Evolutionary conservation across 2,113 vertebrate species (phyloP), one percentile per base, ranked within the genome.

Genomic region (Brachionichthys hirsutus): DNA sequence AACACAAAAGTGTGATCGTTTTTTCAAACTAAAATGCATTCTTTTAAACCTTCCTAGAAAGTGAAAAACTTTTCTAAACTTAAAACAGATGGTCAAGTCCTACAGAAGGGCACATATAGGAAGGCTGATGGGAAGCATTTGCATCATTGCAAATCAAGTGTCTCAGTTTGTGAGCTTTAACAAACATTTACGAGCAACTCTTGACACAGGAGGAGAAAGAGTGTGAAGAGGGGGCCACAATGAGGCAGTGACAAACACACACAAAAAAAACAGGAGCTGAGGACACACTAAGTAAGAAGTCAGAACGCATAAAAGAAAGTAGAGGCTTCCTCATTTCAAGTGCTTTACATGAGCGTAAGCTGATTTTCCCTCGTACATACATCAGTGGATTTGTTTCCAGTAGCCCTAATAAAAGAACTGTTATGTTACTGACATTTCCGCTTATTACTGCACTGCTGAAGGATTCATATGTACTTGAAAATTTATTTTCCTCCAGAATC

Each of bases 361-460:
- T 38, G 36, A 38, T 10, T 38, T 38, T 38, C 36, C 36, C 6
- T 38, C 36, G 9, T 38, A 38, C 36, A 38, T 12, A 38, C 36
- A 38, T 10, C 36, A 38, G 24, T 30, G 24, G 36, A 81, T 87
- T 87, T 89, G 80, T 89, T 89, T 82, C 83, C 78, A 81, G 77
- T 85, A 76, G 76, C 66, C 55, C 77, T 86, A 84, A 85, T 85
- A 86, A 87, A 84, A 53, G 73, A 88, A 89, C 88, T 85, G 85
- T 73, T 67, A 80, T 73, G 76, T 82, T 91, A 89, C 90, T 90
- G 78, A 82, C 78, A 77, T 81, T 74, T 43, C 70, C 78, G 78
- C 73, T 72, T 67, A 80, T 87, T 86, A 84, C 77, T 69, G 67
- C 55, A 41, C 63, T 51, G 60, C 80, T 81, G 82, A 85, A 77